Evolutionary conservation across 2,797 vertebrate species (phyloP).

Genomic region (Sebastes variabilis): DNA sequence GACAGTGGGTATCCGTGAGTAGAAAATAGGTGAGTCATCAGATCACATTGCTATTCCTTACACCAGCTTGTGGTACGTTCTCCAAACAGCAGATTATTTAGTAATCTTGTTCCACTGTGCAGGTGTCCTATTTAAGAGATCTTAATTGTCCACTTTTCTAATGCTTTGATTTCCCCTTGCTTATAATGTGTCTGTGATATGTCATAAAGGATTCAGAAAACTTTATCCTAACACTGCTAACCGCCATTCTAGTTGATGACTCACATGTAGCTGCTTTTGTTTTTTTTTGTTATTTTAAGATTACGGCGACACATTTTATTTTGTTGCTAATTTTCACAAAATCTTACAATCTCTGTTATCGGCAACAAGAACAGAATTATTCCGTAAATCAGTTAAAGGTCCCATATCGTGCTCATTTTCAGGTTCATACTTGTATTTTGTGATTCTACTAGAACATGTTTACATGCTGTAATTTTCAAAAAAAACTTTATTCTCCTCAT

Average conservation of each 20-base stretch:
- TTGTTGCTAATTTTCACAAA: neutral
- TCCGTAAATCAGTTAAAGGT: neutral
- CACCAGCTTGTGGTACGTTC: neutral
- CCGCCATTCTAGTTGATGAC: neutral
- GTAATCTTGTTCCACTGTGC: neutral
- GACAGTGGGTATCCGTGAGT: conserved; percentile 16
- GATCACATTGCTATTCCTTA: conserved; percentile 16
- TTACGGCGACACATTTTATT: neutral
- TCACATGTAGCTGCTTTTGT: neutral
- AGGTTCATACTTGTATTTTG: too few relatives aligned
- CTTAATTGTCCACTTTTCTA: neutral
- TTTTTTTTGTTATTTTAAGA: neutral
- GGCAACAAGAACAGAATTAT: neutral
- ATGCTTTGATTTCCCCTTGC: neutral
- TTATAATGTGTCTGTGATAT: neutral
- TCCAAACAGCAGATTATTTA: neutral
- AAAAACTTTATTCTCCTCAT: too few relatives aligned
- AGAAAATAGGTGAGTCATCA: conserved; percentile 41
- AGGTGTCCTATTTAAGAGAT: neutral
- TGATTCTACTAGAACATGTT: too few relatives aligned
- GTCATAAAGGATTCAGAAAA: neutral
- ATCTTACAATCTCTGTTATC: neutral
- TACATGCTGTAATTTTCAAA: too few relatives aligned
- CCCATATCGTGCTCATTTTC: too few relatives aligned
- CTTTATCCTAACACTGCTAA: neutral